Evolutionary conservation across 2,113 vertebrate species (phyloP).

Genomic region (Mus pahari): DNA sequence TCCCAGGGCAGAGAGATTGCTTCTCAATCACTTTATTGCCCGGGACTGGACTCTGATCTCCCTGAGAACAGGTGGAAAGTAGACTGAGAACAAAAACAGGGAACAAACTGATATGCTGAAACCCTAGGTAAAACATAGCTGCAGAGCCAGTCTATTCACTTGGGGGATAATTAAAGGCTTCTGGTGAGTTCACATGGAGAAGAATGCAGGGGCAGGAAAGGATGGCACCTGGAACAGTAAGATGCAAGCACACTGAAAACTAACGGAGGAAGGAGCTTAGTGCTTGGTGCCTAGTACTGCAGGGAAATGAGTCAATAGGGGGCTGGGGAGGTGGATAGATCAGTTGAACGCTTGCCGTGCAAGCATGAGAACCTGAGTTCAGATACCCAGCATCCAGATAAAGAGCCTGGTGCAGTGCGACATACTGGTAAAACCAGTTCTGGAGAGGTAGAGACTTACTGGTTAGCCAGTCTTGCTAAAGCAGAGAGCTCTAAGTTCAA

Average conservation of each 20-base stretch:
- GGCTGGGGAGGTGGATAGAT: neutral
- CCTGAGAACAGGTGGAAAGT: conserved; percentile 1
- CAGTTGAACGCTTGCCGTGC: no score
- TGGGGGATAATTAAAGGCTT: neutral
- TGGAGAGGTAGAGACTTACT: neutral
- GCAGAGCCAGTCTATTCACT: neutral
- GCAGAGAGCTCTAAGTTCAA: neutral
- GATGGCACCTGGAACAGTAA: neutral
- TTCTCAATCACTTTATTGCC: neutral
- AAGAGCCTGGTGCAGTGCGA: neutral
- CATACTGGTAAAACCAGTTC: neutral
- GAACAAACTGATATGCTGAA: neutral
- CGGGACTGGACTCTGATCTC: neutral
- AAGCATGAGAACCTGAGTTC: neutral
- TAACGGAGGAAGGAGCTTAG: neutral
- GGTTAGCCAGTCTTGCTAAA: neutral
- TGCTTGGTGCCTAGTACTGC: neutral
- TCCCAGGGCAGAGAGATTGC: neutral
- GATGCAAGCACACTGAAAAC: neutral
- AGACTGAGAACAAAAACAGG: conserved; percentile 24
- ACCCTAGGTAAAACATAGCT: neutral
- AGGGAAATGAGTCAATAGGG: neutral
- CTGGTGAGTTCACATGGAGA: conserved; percentile 3
- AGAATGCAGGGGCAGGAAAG: neutral
- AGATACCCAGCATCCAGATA: neutral